Evolutionary conservation across 2,113 vertebrate species (phyloP), one percentile per base, ranked within the genome.

Genomic region (Callospermophilus lateralis): DNA sequence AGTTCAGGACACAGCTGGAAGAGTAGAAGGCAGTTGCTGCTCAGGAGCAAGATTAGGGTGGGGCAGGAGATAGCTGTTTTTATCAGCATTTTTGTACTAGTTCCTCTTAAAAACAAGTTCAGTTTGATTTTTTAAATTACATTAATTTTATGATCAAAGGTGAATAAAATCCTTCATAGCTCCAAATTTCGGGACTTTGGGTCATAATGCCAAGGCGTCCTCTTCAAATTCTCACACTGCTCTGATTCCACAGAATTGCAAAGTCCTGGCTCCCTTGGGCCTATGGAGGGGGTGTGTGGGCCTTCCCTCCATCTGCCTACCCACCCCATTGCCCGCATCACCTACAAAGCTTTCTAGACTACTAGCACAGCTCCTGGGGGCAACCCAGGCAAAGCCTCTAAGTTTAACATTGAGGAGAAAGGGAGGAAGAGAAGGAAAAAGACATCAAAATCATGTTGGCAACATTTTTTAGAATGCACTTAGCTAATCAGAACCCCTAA

Each of bases 281-380:
- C 39, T 3, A 0, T 0, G 39, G n/a, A 81, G 45, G 12, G 2
- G 3, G 10, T 15, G 0, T 12, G 26, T 4, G 10, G 2, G 0
- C 2, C 67, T 76, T 45, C 5, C 34, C 5, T 53, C 0, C 0
- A 15, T 3, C 42, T n/a, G 24, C 7, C 45, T n/a, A 53, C 5
- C 4, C 1, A 4, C 42, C 22, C 26, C 3, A 6, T 1, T 63
- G 30, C 45, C 19, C 7, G 1, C 22, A 67, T 45, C 37, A 68
- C 34, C 34, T 30, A 1, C 0, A 7, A 77, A 68, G 11, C 13
- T 79, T 24, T 77, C 37, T 32, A 26, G n/a, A 76, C 1, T 12
- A 4, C 6, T 7, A 67, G 15, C 3, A 17, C 11, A 58, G 48
- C 24, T 86, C 39, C 48, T 39, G 22, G 68, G 30, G 70, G 28